phyloP scores from a whole-genome alignment of 2,888 invertebrate genomes.

The Poecilobothrus nobilitatus region DNA sequence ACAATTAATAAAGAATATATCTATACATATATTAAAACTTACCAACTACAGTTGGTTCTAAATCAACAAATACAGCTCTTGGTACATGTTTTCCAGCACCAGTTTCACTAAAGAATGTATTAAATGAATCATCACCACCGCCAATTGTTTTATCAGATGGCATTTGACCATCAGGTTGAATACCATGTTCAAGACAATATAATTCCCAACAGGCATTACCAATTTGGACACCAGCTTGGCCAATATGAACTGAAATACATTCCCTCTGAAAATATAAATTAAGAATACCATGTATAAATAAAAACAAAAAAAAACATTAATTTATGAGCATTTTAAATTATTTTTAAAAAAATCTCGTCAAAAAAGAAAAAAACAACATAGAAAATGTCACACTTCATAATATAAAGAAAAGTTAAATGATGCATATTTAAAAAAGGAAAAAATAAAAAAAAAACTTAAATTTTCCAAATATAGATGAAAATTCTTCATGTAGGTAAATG shows the following conservation, averaged over 20 bases:
- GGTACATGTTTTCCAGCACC: conserved; percentile 74
- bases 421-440: too few species aligned
- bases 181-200: conserved; percentile 75
- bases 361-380: too few species aligned
- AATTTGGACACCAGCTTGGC: conserved; percentile 80
- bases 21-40: too few species aligned
- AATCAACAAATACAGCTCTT: conserved; percentile 78
- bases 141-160: conserved; percentile 71
- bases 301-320: neutral
- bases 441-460: too few species aligned
- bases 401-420: too few species aligned
- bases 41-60: conserved; percentile 90
- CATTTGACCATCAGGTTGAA: conserved; percentile 80
- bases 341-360: too few species aligned
- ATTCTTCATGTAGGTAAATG: too few species aligned
- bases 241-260: conserved; percentile 79
- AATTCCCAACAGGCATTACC: conserved; percentile 83
- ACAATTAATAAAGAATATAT: too few species aligned
- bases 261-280: conserved; percentile 54
- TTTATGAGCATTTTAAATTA: too few species aligned
- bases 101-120: conserved; percentile 70
- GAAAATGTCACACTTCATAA: too few species aligned
- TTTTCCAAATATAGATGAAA: too few species aligned
- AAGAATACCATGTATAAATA: neutral
- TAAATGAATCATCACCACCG: conserved; percentile 67